These are phyloP conservation scores for Dendrolimus houi DNA, from an alignment of 2,888 invertebrate genomes.

Conservation along the genomic window DNA sequence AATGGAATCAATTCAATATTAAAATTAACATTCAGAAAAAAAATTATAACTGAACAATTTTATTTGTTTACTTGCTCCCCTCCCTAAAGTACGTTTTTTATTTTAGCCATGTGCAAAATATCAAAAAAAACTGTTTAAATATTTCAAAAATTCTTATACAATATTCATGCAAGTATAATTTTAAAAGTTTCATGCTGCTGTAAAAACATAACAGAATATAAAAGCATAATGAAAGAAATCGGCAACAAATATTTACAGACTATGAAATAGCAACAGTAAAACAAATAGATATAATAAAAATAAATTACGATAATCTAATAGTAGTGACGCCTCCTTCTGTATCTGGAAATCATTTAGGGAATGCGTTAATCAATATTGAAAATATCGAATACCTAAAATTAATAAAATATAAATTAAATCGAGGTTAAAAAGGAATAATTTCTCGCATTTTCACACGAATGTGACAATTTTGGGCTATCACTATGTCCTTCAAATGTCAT, in stretches of 20 bases:
- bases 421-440: too few relatives aligned
- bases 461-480: slow-evolving; percentile 1
- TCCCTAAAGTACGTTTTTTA: too few relatives aligned
- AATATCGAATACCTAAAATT: neutral
- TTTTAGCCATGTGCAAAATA: too few relatives aligned
- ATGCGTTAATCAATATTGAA: slow-evolving; percentile 5
- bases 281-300: slow-evolving; percentile 27
- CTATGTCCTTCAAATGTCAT: neutral
- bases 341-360: slow-evolving; percentile 51
- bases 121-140: too few relatives aligned
- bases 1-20: too few relatives aligned
- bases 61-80: too few relatives aligned
- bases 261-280: slow-evolving; percentile 25
- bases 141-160: too few relatives aligned
- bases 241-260: slow-evolving; percentile 24
- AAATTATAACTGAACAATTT: too few relatives aligned
- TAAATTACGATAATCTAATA: slow-evolving; percentile 49
- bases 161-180: too few relatives aligned
- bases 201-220: slow-evolving; percentile 9
- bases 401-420: too few relatives aligned
- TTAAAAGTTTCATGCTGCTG: neutral
- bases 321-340: slow-evolving; percentile 60
- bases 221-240: slow-evolving; percentile 9
- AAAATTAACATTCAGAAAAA: too few relatives aligned
- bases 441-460: neutral